Evolutionary conservation across 2,797 vertebrate genomes (phyloP).

Genomic region (Rhinella marina): DNA sequence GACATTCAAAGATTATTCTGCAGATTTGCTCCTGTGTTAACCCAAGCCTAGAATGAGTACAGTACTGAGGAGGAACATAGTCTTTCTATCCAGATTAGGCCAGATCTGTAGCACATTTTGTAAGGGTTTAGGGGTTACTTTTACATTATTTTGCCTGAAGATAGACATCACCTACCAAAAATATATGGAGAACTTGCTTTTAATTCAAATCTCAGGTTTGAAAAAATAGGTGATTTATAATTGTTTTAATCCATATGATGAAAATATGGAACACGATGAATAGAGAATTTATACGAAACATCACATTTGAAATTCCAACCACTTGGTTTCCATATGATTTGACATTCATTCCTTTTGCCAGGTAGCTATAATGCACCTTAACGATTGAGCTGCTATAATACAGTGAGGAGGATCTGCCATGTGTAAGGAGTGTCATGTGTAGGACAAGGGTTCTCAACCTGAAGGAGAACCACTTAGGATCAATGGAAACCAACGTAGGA

Average conservation of each 20-base stretch:
- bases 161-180: slow-evolving; percentile 2
- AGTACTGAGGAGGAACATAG: slow-evolving; percentile 15
- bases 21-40: slow-evolving; percentile 24
- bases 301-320: background rate
- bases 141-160: background rate
- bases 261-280: background rate
- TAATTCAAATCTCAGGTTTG: slow-evolving; percentile 8
- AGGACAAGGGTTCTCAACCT: background rate
- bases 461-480: background rate
- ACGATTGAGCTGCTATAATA: slow-evolving; percentile 49
- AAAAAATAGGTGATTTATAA: background rate
- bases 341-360: slow-evolving; percentile 19
- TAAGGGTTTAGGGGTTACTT: slow-evolving; percentile 17
- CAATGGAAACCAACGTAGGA: background rate
- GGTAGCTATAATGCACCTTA: slow-evolving; percentile 57
- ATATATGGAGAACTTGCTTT: slow-evolving; percentile 6
- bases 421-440: background rate
- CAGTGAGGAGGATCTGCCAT: background rate
- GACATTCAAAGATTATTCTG: slow-evolving; percentile 12
- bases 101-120: slow-evolving; percentile 5
- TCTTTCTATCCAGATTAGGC: slow-evolving; percentile 7
- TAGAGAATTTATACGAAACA: background rate
- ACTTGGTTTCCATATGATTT: slow-evolving; percentile 7
- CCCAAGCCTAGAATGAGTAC: background rate
- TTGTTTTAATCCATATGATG: background rate